Conservation (phyloP, 1,140 invertebrate genomes). For the Matsumurasca onukii region DNA sequence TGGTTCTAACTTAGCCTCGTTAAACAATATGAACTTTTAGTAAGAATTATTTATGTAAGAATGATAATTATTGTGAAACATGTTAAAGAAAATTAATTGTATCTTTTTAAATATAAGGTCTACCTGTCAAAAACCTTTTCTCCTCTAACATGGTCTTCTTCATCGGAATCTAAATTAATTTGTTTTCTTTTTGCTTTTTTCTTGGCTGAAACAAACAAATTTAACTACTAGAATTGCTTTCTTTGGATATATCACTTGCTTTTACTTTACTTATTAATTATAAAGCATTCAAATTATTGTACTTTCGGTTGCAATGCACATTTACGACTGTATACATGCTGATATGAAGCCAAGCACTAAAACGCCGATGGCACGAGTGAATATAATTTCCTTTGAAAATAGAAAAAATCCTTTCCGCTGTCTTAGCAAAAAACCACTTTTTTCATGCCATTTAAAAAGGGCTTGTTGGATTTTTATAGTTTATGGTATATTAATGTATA, state of each 20-base stretch:
- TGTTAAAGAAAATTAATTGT: too few species aligned
- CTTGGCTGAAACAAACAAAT: background rate
- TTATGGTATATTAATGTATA: too few species aligned
- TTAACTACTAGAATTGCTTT: background rate
- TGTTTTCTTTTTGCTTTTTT: conserved; percentile 10
- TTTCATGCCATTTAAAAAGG: too few species aligned
- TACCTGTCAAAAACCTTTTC: conserved; percentile 9
- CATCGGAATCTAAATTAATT: conserved; percentile 12
- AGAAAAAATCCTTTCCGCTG: too few species aligned
- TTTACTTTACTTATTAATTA: background rate
- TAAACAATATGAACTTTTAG: too few species aligned
- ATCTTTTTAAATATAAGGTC: too few species aligned
- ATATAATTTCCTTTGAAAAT: too few species aligned
- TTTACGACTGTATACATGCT: background rate
- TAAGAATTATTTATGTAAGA: background rate
- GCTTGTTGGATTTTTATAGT: too few species aligned
- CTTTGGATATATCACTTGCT: background rate
- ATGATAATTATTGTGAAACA: too few species aligned
- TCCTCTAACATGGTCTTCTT: background rate
- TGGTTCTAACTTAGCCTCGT: too few species aligned
- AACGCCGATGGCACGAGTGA: background rate
- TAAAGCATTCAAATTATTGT: background rate
- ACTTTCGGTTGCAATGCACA: background rate
- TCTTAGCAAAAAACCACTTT: too few species aligned
- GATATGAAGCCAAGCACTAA: background rate